A percentile compares a stretch with the other conserved stretches of the same genome.
Evolutionary conservation across 2,888 invertebrate species (phyloP).

Genomic region (Dendrolimus pini): DNA sequence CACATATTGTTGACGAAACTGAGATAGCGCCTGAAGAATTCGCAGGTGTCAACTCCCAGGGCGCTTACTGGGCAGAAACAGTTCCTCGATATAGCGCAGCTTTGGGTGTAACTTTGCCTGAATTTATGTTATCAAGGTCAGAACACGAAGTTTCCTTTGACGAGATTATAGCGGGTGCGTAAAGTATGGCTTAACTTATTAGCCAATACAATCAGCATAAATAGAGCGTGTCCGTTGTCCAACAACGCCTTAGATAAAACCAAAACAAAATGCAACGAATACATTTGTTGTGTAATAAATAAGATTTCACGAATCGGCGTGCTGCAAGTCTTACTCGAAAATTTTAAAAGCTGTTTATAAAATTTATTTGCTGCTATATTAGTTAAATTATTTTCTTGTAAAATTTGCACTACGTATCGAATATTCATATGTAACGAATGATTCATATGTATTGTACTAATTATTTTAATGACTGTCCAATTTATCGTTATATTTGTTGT

Average conservation of each 20-base stretch:
- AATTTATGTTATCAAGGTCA: conserved; percentile 81
- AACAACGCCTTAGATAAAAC: conserved; percentile 50
- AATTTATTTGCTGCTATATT: neutral
- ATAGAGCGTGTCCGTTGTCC: conserved; percentile 67
- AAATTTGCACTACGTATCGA: conserved; percentile 2
- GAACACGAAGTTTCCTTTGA: conserved; percentile 83
- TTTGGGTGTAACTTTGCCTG: conserved; percentile 79
- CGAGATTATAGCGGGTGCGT: conserved; percentile 66
- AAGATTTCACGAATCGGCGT: conserved; percentile 53
- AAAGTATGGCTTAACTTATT: conserved; percentile 42
- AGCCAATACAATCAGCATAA: conserved; percentile 49
- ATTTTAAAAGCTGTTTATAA: conserved; percentile 1
- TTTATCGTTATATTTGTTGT: conserved; percentile 42
- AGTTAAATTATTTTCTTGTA: conserved; percentile 2
- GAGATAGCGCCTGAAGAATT: conserved; percentile 70
- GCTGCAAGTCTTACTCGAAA: conserved; percentile 16
- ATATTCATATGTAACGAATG: neutral
- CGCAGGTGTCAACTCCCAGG: conserved; percentile 73
- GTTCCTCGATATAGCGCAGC: conserved; percentile 79
- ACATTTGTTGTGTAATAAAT: conserved; percentile 57
- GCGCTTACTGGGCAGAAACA: conserved; percentile 81
- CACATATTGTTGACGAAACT: conserved; percentile 47
- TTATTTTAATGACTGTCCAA: conserved; percentile 25
- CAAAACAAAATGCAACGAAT: conserved; percentile 48
- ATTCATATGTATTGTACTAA: conserved; percentile 17